Evolutionary conservation across 1,140 invertebrate genomes (phyloP).

Genomic region (Tetragonula clypearis): DNA sequence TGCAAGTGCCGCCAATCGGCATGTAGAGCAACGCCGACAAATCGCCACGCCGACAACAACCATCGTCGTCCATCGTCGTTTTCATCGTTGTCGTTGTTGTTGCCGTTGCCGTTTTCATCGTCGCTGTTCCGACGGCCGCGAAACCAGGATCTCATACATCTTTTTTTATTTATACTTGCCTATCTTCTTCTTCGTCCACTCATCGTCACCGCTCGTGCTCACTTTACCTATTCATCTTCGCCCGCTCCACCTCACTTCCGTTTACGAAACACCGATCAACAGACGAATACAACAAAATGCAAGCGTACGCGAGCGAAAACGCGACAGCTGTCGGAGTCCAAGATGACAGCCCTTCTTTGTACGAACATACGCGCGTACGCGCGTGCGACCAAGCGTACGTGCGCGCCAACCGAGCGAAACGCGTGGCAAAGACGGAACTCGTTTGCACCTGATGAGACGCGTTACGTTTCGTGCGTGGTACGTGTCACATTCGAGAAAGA

Average conservation of each 20-base stretch:
- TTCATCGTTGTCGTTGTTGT: slow-evolving; percentile 38
- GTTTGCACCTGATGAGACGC: neutral
- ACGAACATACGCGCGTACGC: neutral
- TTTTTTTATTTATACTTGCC: slow-evolving; percentile 57
- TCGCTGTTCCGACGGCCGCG: slow-evolving; percentile 28
- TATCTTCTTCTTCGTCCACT: slow-evolving; percentile 55
- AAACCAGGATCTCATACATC: slow-evolving; percentile 54
- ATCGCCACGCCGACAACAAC: slow-evolving; percentile 66
- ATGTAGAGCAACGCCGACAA: slow-evolving; percentile 84
- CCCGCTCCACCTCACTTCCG: slow-evolving; percentile 42
- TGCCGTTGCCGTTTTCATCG: slow-evolving; percentile 26
- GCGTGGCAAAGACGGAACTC: neutral
- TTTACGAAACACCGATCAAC: slow-evolving; percentile 26
- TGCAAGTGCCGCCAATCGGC: slow-evolving; percentile 93
- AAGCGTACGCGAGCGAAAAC: slow-evolving; percentile 32
- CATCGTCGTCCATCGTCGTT: slow-evolving; percentile 38
- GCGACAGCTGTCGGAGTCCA: neutral
- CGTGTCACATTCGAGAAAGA: neutral
- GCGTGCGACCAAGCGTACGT: neutral
- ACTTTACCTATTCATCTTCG: slow-evolving; percentile 50
- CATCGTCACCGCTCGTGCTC: slow-evolving; percentile 29
- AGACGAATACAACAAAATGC: slow-evolving; percentile 2
- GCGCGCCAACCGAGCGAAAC: neutral
- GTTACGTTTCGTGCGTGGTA: slow-evolving; percentile 1
- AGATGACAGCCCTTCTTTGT: slow-evolving; percentile 3